Base-by-base conservation (phyloP, 2,797 vertebrate species). In the Coregonus suidteri region DNA sequence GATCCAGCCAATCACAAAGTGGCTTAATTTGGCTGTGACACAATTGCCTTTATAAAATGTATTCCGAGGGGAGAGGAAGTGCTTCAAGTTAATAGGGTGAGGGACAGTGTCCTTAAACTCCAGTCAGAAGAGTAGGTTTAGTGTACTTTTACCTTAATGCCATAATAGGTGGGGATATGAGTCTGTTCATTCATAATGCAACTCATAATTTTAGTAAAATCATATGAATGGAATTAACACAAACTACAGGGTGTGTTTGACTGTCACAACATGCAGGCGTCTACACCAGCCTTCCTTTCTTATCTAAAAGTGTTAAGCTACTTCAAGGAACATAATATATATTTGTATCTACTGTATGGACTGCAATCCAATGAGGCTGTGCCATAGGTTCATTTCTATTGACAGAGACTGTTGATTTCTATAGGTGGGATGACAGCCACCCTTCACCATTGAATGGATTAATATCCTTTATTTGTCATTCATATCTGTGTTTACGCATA, bases 1-100 rank as follows among this genome's bases (percentile, higher is more conserved):
- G 91, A 93, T 90, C 91, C 87, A 94, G 92, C 91, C 95, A 95
- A 95, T 95, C 92, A 94, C 73, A 11, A 77, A 84, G n/a, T 79
- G 85, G 90, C 90, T 87, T 95, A 94, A 95, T 96, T 95, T 95
- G 91, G 94, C 92, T 92, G 89, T 93, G 89, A 93, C 88, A 89
- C 56, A 75, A 69, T 56, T 62, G 15, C 25, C 37, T 52, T 47
- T 31, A 1, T 20, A 91, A 88, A 91, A 84, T 88, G 82, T 85
- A 87, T 89, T 91, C 80, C 51, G 89, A 87, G 31, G 66, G 47
- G 69, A 90, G 69, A 79, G 81, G 86, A 93, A 90, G 92, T 80
- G 85, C 90, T 88, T 75, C 78, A 87, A 91, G 89, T 86, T 84
- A 81, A 88, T 85, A 90, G 92, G 90, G 82, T 88, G 86, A 53